A percentile compares a stretch with the other conserved stretches of the same genome.
Conservation (phyloP, 1,140 invertebrate genomes). For the Drosophila trapezifrons region DNA sequence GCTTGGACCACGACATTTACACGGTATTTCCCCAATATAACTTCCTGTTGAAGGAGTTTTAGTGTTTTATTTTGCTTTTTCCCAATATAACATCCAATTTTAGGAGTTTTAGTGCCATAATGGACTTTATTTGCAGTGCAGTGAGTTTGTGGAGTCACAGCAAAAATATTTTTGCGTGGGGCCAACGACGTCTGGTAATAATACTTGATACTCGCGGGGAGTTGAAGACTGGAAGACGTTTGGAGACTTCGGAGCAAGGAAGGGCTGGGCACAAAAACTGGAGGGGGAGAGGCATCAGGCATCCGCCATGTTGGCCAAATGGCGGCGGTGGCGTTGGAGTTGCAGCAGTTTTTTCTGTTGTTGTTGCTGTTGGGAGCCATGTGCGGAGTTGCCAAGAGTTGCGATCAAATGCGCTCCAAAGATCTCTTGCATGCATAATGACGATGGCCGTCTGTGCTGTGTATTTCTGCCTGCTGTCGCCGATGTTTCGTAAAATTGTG, state of each 20-base stretch:
- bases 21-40: too few species aligned
- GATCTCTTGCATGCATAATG: conserved; percentile 75
- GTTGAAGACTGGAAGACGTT: conserved; percentile 19
- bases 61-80: background rate
- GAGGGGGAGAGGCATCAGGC: conserved; percentile 12
- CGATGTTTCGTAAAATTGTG: conserved; percentile 62
- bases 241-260: conserved; percentile 1
- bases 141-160: conserved; percentile 48
- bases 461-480: conserved; percentile 31
- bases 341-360: conserved; percentile 19
- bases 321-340: conserved; percentile 34
- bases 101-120: too few species aligned
- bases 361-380: conserved; percentile 28
- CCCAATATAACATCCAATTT: too few species aligned
- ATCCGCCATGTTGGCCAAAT: conserved; percentile 68
- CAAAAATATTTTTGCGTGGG: conserved; percentile 75
- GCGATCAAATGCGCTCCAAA: conserved; percentile 55
- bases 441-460: conserved; percentile 26
- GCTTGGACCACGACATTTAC: too few species aligned
- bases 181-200: conserved; percentile 48
- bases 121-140: conserved; percentile 8
- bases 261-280: conserved; percentile 7
- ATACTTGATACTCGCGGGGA: conserved; percentile 28
- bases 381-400: conserved; percentile 30
- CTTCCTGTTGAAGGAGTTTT: background rate